Percentiles rank a stretch among this genome's conserved stretches.
phyloP scores from a whole-genome alignment of 2,797 vertebrate genomes.

The Triplophysa yarkandensis region DNA sequence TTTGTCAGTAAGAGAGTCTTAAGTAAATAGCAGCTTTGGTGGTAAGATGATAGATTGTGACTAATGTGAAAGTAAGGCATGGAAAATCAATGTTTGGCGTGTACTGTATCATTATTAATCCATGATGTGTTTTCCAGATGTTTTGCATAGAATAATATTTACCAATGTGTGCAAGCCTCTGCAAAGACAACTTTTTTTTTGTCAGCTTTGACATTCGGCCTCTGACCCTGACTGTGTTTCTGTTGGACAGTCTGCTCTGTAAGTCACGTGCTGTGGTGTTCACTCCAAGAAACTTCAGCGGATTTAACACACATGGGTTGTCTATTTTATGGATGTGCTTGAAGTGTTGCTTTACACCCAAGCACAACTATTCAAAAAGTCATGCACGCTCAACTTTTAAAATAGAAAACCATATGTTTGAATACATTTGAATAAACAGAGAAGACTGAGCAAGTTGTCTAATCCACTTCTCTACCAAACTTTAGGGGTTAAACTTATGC shows the following conservation, averaged over 20 bases:
- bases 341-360: not conserved
- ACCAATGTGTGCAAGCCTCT: not conserved
- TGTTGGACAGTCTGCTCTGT: not conserved
- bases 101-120: constrained; percentile 36
- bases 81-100: constrained; percentile 25
- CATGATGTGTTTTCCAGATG: constrained; percentile 33
- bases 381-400: too few relatives aligned
- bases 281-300: not conserved
- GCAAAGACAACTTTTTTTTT: not conserved
- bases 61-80: constrained; percentile 45
- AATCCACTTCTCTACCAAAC: too few relatives aligned
- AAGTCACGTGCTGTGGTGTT: not conserved
- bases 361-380: too few relatives aligned
- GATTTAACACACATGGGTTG: constrained; percentile 9
- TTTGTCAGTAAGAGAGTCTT: constrained; percentile 24
- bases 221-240: constrained; percentile 17
- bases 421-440: too few relatives aligned
- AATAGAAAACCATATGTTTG: too few relatives aligned
- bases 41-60: constrained; percentile 44
- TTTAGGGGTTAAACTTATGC: too few relatives aligned
- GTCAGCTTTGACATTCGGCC: constrained; percentile 9
- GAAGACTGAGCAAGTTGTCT: too few relatives aligned
- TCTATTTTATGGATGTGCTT: not conserved
- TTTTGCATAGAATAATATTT: constrained; percentile 37
- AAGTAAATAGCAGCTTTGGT: constrained; percentile 47